Evolutionary conservation across 2,113 vertebrate species (phyloP), one percentile per base, ranked within the genome.

Genomic region (Pungitius pungitius): DNA sequence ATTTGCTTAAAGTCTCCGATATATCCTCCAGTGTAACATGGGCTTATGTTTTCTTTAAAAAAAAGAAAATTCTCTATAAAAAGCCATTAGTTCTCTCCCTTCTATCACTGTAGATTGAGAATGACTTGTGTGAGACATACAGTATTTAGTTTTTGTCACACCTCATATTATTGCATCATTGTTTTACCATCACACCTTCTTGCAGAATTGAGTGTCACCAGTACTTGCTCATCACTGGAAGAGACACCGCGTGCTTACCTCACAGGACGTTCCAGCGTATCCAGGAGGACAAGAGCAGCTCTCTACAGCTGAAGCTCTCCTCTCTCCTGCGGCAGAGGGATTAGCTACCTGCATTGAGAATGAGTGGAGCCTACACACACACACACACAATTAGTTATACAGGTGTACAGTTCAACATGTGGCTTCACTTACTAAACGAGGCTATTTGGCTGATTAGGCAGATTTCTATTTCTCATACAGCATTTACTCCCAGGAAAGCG

Each of bases 191-290:
- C 27, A 17, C 18, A 22, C 8, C 14, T 6, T 24, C 35, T 13
- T 22, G 57, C 35, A 59, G n/a, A 2, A 12, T 30, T 3, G 14
- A 30, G 7, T 62, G 20, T 42, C 42, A 42, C 26, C 51, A 30
- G 39, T 40, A 40, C 40, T 15, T 42, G 13, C 14, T 42, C 13
- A 42, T 17, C 27, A 56, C n/a, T n/a, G n/a, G n/a, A n/a, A n/a
- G n/a, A n/a, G n/a, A n/a, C n/a, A n/a, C n/a, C n/a, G n/a, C n/a
- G n/a, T 40, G 33, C 72, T 81, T 91, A 92, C 91, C 87, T 92
- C 91, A 72, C 91, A 92, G 49, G 91, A 92, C 1, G 87, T 89
- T 57, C 91, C 91, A 52, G 80, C 81, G 69, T 89, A 92, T 81
- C 87, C 88, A 72, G 78, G 73, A 75, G 91, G 90, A 80, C 91